phyloP scores from a whole-genome alignment of 2,797 vertebrate species.

The Periparus ater region DNA sequence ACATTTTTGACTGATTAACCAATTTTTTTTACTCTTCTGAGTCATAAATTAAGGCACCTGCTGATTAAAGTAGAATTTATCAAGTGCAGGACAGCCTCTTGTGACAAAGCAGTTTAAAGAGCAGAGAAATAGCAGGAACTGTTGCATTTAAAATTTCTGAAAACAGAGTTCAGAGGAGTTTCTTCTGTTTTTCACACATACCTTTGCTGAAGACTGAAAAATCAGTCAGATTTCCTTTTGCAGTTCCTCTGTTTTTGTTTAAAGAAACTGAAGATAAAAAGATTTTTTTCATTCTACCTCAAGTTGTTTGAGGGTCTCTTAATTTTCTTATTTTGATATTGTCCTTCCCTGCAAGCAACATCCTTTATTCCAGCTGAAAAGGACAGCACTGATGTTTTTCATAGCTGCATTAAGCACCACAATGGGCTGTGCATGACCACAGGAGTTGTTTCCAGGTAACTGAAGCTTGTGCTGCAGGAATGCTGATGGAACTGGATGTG shows the following conservation, averaged over 20 bases:
- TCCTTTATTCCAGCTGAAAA: not conserved
- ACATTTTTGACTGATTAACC: slow-evolving; percentile 33
- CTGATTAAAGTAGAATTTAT: slow-evolving; percentile 37
- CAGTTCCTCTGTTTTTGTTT: not conserved
- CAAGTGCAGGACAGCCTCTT: not conserved
- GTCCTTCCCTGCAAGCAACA: not conserved
- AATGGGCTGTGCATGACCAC: not conserved
- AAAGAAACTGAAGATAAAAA: not conserved
- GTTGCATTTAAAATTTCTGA: not conserved
- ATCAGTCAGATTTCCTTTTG: not conserved
- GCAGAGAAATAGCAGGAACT: slow-evolving; percentile 1
- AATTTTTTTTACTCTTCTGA: not conserved
- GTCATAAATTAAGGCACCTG: slow-evolving; percentile 3
- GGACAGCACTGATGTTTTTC: not conserved
- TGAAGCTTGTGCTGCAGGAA: not conserved
- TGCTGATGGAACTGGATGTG: not conserved
- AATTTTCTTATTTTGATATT: not conserved
- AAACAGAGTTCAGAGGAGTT: not conserved
- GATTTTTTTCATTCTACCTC: not conserved
- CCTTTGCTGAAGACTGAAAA: not conserved
- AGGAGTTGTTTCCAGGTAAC: not conserved
- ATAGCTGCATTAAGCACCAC: not conserved
- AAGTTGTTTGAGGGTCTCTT: not conserved
- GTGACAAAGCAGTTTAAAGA: slow-evolving; percentile 17
- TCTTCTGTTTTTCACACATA: not conserved